phyloP scores from a whole-genome alignment of 2,888 invertebrate species.

The Lasioglossum malachurum region DNA sequence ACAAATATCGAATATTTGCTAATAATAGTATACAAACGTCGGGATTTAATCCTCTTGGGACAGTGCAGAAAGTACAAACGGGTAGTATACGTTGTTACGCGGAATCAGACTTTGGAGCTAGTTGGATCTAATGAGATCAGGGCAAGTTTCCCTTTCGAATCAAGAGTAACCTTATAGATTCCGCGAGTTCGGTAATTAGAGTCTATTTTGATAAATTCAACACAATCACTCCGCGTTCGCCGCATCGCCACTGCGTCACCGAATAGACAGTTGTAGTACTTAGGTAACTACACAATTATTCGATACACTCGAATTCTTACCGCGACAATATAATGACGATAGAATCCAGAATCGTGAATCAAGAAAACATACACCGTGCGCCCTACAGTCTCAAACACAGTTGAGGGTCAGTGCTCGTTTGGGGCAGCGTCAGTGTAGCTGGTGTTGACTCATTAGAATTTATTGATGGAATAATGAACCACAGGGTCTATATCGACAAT shows the following conservation, averaged over 20 bases:
- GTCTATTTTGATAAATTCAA: neutral
- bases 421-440: too few relatives aligned
- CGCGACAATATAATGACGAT: neutral
- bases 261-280: too few relatives aligned
- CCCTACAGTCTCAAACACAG: neutral
- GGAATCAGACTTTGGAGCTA: neutral
- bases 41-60: neutral
- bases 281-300: neutral
- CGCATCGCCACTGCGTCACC: too few relatives aligned
- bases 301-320: neutral
- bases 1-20: neutral
- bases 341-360: neutral
- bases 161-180: neutral
- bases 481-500: too few relatives aligned
- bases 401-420: neutral
- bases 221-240: too few relatives aligned
- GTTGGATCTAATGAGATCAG: neutral
- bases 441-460: neutral
- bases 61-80: neutral
- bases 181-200: neutral
- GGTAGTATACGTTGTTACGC: too few relatives aligned
- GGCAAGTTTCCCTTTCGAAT: neutral
- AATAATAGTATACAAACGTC: neutral
- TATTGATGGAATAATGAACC: too few relatives aligned
- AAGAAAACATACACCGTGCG: neutral